Evolutionary conservation across 2,113 vertebrate species (phyloP), one percentile per base, ranked within the genome.

Genomic region (Boulengeromyrus knoepffleri): DNA sequence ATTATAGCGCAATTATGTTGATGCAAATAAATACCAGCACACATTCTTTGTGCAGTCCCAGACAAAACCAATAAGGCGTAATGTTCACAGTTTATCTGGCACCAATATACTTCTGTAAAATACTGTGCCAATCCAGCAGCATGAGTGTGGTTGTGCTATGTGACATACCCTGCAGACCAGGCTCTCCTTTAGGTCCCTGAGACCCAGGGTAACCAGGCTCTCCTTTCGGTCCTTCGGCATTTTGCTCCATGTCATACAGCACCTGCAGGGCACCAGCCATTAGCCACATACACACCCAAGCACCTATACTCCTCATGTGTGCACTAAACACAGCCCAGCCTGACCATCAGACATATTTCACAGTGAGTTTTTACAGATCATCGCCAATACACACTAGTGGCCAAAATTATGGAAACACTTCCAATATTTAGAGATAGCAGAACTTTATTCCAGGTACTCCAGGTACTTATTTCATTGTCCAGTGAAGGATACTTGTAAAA

Each of bases 161-260:
- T 27, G n/a, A 52, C 49, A 89, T 92, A 97, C 99, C 99, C 94
- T 93, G 15, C 91, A 92, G 93, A 90, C 99, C 99, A 95, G 94
- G 95, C 0, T 99, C 97, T 92, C 99, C 99, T 96, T 99, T 99
- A 49, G 89, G 21, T 91, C 99, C 99, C 86, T 96, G 94, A 52
- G 92, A 21, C 90, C 99, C 99, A 12, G 97, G 95, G 88, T 94
- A 95, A 5, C 99, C 99, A 39, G 94, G 94, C 31, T 96, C 98
- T 91, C 99, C 99, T 97, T 99, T 99, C 80, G 95, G 96, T 92
- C 98, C 98, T 5, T 95, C 89, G 19, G 39, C 70, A 17, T 46
- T 45, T 2, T 24, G 80, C 1, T 31, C 13, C 0, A 13, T 0
- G 0, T 53, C 13, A 0, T 91, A 85, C 24, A 92, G 85, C 42